A percentile compares a stretch with the other conserved stretches of the same genome.
These are phyloP conservation scores for Phylloscopus collybita DNA, from an alignment of 2,797 vertebrate genomes.

Conservation along the genomic window DNA sequence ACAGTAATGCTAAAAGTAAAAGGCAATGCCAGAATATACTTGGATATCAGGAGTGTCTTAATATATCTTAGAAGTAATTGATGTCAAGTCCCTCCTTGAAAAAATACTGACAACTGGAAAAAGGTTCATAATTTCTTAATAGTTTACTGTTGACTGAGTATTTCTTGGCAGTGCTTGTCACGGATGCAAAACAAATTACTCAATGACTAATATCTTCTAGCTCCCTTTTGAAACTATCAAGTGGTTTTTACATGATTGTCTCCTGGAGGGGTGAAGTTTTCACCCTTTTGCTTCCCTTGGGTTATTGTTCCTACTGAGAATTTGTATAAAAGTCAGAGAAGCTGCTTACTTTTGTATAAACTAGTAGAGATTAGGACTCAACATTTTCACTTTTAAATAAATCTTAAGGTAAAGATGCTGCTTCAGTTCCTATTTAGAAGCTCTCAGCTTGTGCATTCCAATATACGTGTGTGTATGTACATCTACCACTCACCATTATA, in stretches of 20 bases:
- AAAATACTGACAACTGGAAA: background rate
- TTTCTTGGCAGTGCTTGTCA: background rate
- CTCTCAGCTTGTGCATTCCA: background rate
- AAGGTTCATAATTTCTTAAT: background rate
- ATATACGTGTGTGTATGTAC: rapidly evolving
- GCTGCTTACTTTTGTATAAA: background rate
- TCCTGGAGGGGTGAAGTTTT: background rate
- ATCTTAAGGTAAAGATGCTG: background rate
- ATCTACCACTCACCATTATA: background rate
- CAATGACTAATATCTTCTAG: background rate
- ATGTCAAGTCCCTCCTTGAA: background rate
- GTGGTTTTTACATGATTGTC: background rate
- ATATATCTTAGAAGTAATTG: background rate
- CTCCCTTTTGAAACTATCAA: background rate
- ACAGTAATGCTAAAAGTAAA: background rate
- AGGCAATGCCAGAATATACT: background rate
- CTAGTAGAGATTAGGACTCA: background rate
- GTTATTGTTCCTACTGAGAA: background rate
- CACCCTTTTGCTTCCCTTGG: background rate
- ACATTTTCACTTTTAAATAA: background rate
- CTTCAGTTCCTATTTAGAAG: background rate
- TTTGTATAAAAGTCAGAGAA: background rate
- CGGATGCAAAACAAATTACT: background rate
- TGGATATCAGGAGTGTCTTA: background rate
- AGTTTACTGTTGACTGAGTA: background rate